Conservation (phyloP, 37 sponge, comb jelly and placozoan genomes). For the Haliclona indistincta region DNA sequence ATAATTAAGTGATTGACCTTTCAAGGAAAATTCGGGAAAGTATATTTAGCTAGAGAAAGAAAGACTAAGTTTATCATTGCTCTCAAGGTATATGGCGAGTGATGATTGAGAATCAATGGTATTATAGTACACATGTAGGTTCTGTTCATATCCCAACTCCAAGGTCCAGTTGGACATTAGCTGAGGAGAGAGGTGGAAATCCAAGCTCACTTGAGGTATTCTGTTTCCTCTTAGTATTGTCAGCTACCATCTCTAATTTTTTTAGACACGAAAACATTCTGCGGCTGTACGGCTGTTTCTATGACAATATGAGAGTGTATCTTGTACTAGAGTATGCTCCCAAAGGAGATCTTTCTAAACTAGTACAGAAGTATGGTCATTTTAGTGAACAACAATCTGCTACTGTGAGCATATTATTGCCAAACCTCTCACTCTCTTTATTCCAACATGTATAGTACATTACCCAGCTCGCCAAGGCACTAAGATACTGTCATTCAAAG, state of each 20-base stretch:
- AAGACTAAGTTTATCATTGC: conserved; percentile 96
- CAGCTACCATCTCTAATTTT: not conserved
- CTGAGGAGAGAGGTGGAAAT: conserved; percentile 96
- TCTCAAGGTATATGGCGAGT: conserved; percentile 77
- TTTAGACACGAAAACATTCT: conserved; percentile 95
- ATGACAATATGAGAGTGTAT: conserved; percentile 90
- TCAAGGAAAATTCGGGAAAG: conserved; percentile 96
- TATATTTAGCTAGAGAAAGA: conserved; percentile 96
- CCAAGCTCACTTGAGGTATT: conserved; percentile 95
- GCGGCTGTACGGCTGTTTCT: conserved; percentile 93
- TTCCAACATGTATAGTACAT: conserved; percentile 71
- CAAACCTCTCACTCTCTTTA: not conserved
- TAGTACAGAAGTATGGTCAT: conserved; percentile 63
- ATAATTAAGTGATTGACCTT: not conserved
- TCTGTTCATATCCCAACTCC: conserved; percentile 93
- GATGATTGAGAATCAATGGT: not conserved
- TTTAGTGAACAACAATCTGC: conserved; percentile 88
- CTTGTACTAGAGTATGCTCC: conserved; percentile 98
- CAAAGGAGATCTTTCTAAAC: conserved; percentile 91
- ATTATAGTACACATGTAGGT: conserved; percentile 36
- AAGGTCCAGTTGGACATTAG: conserved; percentile 92
- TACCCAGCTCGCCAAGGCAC: conserved; percentile 90
- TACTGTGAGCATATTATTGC: conserved; percentile 49
- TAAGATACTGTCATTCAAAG: conserved; percentile 95
- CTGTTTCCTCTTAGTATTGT: too few relatives aligned